Base-by-base conservation (phyloP, 1,140 invertebrate species). In the Caerostris darwini region DNA sequence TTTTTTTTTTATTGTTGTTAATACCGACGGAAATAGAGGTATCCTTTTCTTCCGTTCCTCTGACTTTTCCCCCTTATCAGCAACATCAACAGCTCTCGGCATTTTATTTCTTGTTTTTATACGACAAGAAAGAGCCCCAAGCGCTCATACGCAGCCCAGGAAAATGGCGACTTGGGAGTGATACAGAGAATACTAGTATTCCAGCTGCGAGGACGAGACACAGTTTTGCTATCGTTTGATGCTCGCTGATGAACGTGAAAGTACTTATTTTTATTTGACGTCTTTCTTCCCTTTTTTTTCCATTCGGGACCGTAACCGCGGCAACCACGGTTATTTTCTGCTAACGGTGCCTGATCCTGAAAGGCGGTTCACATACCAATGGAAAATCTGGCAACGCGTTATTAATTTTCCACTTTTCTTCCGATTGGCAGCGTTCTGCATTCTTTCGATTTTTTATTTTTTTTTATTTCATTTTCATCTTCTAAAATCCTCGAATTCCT, bases 281-380 rank as follows among this genome's bases (percentile, higher is more conserved):
- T 57, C 54, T 83, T 83, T 82, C 34, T 54, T 83, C 14, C 56
- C n/a, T 83, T 58, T 83, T 83, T 34, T 34, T 34, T 34, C n/a
- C 2, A 57, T 58, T 83, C 56, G 12, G 54, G 82, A 58, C n/a
- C 82, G 82, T 83, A 83, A 83, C 82, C 82, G 82, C 82, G 82
- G 82, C 82, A 83, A 83, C 82, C 82, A 83, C 14, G 82, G 82
- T 58, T 77, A 83, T 83, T 83, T 83, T 58, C 71, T 77, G 19
- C 71, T 77, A 77, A 77, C 71, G 71, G 71, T 77, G 71, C 19
- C 71, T 77, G 71, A 77, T 77, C 71, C 71, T 50, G 71, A 77
- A 77, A 77, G 34, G 71, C 71, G 34, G 71, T 34, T 77, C 71
- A 77, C 71, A 77, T 57, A 34, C 82, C 54, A 83, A 57, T 14